phyloP scores from a whole-genome alignment of 2,888 invertebrate genomes.

The Euspilapteryx auroguttella region DNA sequence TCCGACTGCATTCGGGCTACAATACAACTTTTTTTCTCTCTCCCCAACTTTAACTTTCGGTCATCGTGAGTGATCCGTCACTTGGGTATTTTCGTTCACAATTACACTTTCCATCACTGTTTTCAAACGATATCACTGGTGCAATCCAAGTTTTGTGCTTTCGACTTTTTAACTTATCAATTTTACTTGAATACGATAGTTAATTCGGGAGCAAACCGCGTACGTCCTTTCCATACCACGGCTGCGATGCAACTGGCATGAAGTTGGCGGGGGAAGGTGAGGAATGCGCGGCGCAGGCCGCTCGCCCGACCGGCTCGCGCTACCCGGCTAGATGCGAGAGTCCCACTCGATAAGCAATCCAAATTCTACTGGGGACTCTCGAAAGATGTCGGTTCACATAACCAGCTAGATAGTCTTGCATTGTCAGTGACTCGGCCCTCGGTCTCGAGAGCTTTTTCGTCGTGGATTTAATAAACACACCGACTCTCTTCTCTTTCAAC shows the following conservation, averaged over 20 bases:
- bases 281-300: slow-evolving; percentile 53
- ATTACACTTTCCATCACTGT: slow-evolving; percentile 36
- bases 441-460: slow-evolving; percentile 34
- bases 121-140: slow-evolving; percentile 10
- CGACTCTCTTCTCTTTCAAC: slow-evolving; percentile 26
- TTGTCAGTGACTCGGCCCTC: slow-evolving; percentile 52
- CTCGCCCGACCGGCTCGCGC: slow-evolving; percentile 43
- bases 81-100: slow-evolving; percentile 12
- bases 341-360: slow-evolving; percentile 22
- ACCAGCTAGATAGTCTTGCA: slow-evolving; percentile 54
- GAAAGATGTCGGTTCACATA: slow-evolving; percentile 34
- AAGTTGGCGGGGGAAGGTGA: slow-evolving; percentile 49
- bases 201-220: slow-evolving; percentile 22
- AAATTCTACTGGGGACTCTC: slow-evolving; percentile 22
- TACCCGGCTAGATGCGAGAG: slow-evolving; percentile 31
- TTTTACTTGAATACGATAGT: too few relatives aligned
- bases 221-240: slow-evolving; percentile 28
- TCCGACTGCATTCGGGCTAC: slow-evolving; percentile 42
- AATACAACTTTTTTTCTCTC: slow-evolving; percentile 45
- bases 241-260: slow-evolving; percentile 48
- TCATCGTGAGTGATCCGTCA: slow-evolving; percentile 35
- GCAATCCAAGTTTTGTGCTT: slow-evolving; percentile 17
- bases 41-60: slow-evolving; percentile 40
- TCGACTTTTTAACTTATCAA: slow-evolving; percentile 26
- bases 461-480: slow-evolving; percentile 19